Conservation (phyloP, 2,113 vertebrate genomes). For the Egretta garzetta region DNA sequence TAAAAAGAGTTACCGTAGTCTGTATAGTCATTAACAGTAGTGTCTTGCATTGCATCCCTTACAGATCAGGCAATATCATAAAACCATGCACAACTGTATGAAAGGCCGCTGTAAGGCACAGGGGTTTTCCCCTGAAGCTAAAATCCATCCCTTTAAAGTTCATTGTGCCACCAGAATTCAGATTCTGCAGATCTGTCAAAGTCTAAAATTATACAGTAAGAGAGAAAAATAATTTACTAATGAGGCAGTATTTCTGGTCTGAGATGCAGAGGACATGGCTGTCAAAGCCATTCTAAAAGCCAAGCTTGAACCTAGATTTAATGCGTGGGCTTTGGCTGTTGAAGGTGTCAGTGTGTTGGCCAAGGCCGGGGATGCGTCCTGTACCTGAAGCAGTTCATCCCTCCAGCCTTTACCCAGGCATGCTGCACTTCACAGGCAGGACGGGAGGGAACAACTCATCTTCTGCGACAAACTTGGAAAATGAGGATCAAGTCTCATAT, state of each 20-base stretch:
- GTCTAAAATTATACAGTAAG: background rate
- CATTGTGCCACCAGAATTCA: background rate
- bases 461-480: background rate
- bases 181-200: background rate
- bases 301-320: background rate
- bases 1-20: background rate
- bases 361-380: background rate
- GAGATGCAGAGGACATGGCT: background rate
- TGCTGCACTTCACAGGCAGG: background rate
- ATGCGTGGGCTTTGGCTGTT: background rate
- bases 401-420: background rate
- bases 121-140: background rate
- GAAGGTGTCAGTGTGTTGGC: rapidly evolving
- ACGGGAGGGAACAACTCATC: background rate
- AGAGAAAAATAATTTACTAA: background rate
- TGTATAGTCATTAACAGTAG: background rate
- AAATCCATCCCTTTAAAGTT: background rate
- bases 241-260: background rate
- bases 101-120: background rate
- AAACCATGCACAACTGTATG: background rate
- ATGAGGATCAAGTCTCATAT: background rate
- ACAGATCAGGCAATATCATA: background rate
- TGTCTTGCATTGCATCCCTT: background rate
- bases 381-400: background rate
- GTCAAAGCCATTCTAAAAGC: background rate